Evolutionary conservation across 2,797 vertebrate genomes (phyloP), one percentile per base, ranked within the genome.

Genomic region (Mastacembelus armatus): DNA sequence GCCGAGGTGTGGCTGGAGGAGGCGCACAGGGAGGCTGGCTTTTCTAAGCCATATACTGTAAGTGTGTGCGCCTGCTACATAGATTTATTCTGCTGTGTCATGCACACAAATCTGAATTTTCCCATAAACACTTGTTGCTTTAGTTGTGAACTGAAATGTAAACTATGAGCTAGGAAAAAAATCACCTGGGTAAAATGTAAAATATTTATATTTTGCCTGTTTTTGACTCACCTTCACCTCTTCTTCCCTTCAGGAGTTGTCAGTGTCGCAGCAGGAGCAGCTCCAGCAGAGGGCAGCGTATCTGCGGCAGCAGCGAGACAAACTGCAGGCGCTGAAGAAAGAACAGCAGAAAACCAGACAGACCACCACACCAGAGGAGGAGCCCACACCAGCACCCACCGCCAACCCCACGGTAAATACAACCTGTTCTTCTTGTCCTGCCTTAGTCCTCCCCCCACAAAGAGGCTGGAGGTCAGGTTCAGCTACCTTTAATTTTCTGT

Each of bases 261-360:
- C 95, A 1, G 91, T 79, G 33, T 88, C 91, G 15, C 95, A 96
- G 90, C 94, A 94, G 62, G 94, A 97, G 85, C 89, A 97, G 78
- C 93, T 99, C 81, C 94, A 94, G 80, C 95, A 98, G 77, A 95
- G 98, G 74, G 96, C 97, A 3, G 91, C 94, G 4, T 99, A 99
- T 86, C 94, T 99, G 3, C 94, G 95, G 48, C 95, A 96, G 85
- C 97, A 97, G 90, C 90, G 98, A 50, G 98, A 98, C 83, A 92
- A 94, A 73, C 90, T 99, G 78, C 93, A 97, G 71, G 96, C 96
- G 6, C 86, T 96, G 11, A 98, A 94, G 88, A 95, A 93, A 55
- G 95, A 96, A 9, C 90, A 95, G 61, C 95, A 90, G 81, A 90
- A 85, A 80, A 78, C 51, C 57, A 96, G 86, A 55, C 77, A 86